These are phyloP conservation scores for Apantesis nais DNA, from an alignment of 2,888 invertebrate genomes.

Conservation along the genomic window DNA sequence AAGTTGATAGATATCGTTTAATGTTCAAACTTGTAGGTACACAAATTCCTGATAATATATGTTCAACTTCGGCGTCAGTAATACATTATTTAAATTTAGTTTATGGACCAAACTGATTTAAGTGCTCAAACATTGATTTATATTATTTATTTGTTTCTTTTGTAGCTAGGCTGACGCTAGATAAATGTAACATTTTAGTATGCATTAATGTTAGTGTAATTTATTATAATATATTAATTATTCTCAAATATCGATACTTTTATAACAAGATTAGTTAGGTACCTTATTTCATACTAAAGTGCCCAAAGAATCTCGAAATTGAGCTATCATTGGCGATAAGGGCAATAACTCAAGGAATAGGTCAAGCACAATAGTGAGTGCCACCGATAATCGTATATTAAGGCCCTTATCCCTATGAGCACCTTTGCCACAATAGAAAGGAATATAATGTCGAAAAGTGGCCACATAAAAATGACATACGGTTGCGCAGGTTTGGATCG, in stretches of 20 bases:
- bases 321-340: constrained; percentile 74
- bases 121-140: neutral
- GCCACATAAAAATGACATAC: constrained; percentile 85
- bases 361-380: constrained; percentile 85
- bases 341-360: constrained; percentile 80
- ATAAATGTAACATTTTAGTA: neutral
- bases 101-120: neutral
- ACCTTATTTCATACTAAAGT: constrained; percentile 41
- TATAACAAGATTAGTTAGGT: constrained; percentile 19
- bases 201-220: neutral
- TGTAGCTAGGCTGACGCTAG: too few relatives aligned
- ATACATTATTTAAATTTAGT: neutral
- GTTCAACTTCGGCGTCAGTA: neutral
- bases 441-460: constrained; percentile 85
- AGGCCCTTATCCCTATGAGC: constrained; percentile 83
- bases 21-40: constrained; percentile 28
- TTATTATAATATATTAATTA: too few relatives aligned
- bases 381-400: constrained; percentile 86
- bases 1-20: constrained; percentile 18
- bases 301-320: constrained; percentile 65
- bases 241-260: neutral
- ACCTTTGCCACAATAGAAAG: constrained; percentile 83
- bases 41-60: neutral
- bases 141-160: too few relatives aligned
- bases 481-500: constrained; percentile 64